A percentile compares a stretch with the other conserved stretches of the same genome.
Conservation (phyloP, 2,888 invertebrate genomes). For the Drosophila borborema region DNA sequence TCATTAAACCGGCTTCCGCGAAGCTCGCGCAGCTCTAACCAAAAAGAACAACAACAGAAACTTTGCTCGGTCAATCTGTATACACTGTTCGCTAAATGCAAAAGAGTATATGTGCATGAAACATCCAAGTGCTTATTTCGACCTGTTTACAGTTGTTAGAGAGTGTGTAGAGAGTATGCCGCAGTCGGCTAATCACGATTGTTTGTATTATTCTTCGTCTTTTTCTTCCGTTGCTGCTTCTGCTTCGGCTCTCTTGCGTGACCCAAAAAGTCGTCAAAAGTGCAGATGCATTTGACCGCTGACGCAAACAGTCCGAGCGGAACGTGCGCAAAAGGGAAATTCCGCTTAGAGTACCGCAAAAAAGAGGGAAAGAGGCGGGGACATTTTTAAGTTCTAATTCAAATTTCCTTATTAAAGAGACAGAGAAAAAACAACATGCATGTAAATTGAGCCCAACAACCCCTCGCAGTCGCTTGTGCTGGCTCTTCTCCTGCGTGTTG, state of each 20-base stretch:
- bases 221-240: slow-evolving; percentile 15
- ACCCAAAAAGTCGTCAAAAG: slow-evolving; percentile 67
- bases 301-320: slow-evolving; percentile 63
- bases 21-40: slow-evolving; percentile 53
- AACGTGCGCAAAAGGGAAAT: slow-evolving; percentile 65
- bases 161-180: neutral
- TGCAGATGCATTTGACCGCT: slow-evolving; percentile 58
- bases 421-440: slow-evolving; percentile 22
- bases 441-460: slow-evolving; percentile 50
- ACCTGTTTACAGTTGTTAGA: neutral
- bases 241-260: slow-evolving; percentile 46
- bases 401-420: slow-evolving; percentile 58
- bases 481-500: neutral
- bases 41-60: slow-evolving; percentile 30
- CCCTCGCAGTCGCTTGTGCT: slow-evolving; percentile 36
- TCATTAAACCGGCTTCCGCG: slow-evolving; percentile 80
- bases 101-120: slow-evolving; percentile 1
- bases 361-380: slow-evolving; percentile 8
- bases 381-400: slow-evolving; percentile 37
- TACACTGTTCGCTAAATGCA: slow-evolving; percentile 1
- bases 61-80: neutral
- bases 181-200: neutral
- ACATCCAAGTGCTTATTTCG: neutral
- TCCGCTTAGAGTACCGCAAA: slow-evolving; percentile 67
- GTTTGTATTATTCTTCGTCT: slow-evolving; percentile 34